Percentiles rank a stretch among this genome's conserved stretches.
Conservation (phyloP, 2,888 invertebrate species). For the Zeuzera pyrina region DNA sequence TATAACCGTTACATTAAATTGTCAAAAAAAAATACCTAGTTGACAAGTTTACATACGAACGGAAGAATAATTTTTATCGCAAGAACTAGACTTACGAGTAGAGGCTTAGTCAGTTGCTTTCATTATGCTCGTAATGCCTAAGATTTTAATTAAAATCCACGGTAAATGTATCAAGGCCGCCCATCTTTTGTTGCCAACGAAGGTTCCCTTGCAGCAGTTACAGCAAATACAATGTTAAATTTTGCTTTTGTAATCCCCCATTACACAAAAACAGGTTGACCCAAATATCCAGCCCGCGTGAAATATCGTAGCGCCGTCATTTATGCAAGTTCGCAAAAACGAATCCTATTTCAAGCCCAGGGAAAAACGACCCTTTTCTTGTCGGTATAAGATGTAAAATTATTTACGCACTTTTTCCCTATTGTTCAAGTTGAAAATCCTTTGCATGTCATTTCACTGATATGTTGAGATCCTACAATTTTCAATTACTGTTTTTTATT, state of each 20-base stretch:
- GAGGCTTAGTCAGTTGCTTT: conserved; percentile 52
- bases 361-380: conserved; percentile 46
- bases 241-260: conserved; percentile 63
- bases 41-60: too few relatives aligned
- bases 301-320: conserved; percentile 64
- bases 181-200: conserved; percentile 57
- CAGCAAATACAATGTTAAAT: conserved; percentile 64
- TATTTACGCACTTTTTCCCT: conserved; percentile 28
- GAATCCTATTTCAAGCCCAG: conserved; percentile 47
- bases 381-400: conserved; percentile 42
- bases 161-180: conserved; percentile 52
- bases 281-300: conserved; percentile 62
- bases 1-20: too few relatives aligned
- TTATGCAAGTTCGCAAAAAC: conserved; percentile 68
- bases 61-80: too few relatives aligned
- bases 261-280: conserved; percentile 71
- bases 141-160: conserved; percentile 68
- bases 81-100: too few relatives aligned
- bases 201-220: conserved; percentile 55
- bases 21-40: too few relatives aligned
- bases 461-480: conserved; percentile 42
- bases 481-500: too few relatives aligned
- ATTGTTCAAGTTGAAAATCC: conserved; percentile 35
- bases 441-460: conserved; percentile 51
- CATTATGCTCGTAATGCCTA: conserved; percentile 49